A percentile compares a stretch with the other conserved stretches of the same genome.
Conservation (phyloP, 53 echinoderm and acorn worm genomes). For the Crossaster papposus region DNA sequence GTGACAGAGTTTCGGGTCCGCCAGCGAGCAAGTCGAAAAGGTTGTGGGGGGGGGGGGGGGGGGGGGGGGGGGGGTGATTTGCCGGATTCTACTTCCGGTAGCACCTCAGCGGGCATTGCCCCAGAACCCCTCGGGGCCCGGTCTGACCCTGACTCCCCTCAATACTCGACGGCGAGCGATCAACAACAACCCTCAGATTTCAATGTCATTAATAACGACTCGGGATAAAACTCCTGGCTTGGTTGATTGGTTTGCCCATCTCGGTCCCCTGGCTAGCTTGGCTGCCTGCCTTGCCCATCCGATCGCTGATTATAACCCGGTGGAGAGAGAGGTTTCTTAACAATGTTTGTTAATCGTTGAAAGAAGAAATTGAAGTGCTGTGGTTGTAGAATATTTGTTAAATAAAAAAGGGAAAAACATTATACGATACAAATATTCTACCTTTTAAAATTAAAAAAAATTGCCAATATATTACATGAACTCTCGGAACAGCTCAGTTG, state of each 20-base stretch:
- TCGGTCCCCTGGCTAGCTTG: background rate
- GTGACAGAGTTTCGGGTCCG: background rate
- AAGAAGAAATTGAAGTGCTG: no score
- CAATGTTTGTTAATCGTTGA: no score
- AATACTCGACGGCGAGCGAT: constrained; percentile 13
- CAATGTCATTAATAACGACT: constrained; percentile 49
- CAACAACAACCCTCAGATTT: background rate
- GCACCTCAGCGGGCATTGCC: constrained; percentile 57
- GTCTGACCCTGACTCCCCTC: constrained; percentile 54
- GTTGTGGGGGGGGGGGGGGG: background rate
- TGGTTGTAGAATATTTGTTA: no score
- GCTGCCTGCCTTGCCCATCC: background rate
- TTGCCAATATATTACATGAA: no score
- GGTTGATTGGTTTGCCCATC: constrained; percentile 7
- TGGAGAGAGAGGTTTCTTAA: background rate
- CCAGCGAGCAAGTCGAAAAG: background rate
- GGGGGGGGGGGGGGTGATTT: background rate
- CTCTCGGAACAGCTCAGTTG: no score
- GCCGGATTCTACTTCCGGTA: constrained; percentile 42
- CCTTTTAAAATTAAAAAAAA: no score
- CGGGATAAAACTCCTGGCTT: constrained; percentile 1
- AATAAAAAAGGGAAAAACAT: no score
- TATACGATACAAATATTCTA: no score
- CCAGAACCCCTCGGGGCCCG: constrained; percentile 28
- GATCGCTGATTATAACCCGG: background rate